phyloP scores from a whole-genome alignment of 53 echinoderm and acorn worm species.

The Temnopleurus reevesii region DNA sequence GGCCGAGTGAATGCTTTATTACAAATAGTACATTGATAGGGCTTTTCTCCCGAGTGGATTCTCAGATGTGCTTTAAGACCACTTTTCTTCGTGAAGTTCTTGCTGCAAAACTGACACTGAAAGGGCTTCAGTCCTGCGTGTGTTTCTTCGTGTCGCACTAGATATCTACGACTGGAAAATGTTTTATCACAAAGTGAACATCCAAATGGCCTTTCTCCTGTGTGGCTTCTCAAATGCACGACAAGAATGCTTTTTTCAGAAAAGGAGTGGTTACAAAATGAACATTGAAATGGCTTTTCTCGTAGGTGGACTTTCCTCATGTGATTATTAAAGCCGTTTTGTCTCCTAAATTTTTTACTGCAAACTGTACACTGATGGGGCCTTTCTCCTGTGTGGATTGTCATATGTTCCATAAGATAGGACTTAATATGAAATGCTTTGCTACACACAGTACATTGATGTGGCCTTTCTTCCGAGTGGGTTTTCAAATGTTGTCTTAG shows the following conservation, averaged over 20 bases:
- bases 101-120: background rate
- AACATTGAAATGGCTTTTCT: background rate
- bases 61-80: background rate
- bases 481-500: background rate
- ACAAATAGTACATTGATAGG: background rate
- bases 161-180: too few species aligned
- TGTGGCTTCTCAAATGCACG: too few species aligned
- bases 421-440: background rate
- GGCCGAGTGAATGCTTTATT: background rate
- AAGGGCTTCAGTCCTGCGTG: background rate
- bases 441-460: background rate
- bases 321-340: background rate
- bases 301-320: background rate
- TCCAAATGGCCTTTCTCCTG: too few species aligned
- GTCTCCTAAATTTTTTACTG: background rate
- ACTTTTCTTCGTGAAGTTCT: background rate
- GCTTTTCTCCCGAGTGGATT: background rate
- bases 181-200: too few species aligned
- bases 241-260: too few species aligned
- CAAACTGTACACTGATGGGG: background rate
- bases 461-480: background rate
- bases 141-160: too few species aligned
- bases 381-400: background rate
- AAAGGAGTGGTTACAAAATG: too few species aligned
- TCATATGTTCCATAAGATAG: background rate